These are phyloP conservation scores for Eupithecia abbreviata DNA, from an alignment of 2,888 invertebrate genomes.

Conservation along the genomic window DNA sequence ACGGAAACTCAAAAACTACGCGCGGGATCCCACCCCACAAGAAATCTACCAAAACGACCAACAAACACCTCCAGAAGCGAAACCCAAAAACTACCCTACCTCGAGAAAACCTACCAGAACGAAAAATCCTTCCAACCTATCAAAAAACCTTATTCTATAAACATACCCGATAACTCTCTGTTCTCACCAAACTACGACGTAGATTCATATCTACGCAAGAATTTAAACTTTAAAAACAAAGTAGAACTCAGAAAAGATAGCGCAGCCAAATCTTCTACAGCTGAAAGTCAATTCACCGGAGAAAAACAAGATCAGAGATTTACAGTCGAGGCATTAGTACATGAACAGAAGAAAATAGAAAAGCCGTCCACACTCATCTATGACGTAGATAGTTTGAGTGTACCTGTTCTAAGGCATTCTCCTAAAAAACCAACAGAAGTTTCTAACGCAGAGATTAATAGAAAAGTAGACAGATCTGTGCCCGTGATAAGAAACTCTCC, in stretches of 20 bases:
- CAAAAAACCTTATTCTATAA: conserved; percentile 69
- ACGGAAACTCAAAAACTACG: conserved; percentile 60
- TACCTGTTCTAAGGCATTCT: conserved; percentile 84
- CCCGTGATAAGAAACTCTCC: conserved; percentile 85
- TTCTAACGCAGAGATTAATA: not conserved
- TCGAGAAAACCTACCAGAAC: conserved; percentile 55
- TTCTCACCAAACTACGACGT: conserved; percentile 75
- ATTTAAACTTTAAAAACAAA: conserved; percentile 66
- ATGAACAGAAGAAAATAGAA: conserved; percentile 44
- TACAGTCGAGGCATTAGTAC: conserved; percentile 55
- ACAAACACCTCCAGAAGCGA: conserved; percentile 58
- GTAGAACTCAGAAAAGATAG: not conserved
- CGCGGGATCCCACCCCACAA: conserved; percentile 44
- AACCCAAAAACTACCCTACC: conserved; percentile 66
- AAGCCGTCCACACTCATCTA: conserved; percentile 16
- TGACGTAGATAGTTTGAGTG: conserved; percentile 52
- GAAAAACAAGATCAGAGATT: conserved; percentile 33
- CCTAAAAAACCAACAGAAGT: conserved; percentile 47
- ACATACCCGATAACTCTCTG: conserved; percentile 75
- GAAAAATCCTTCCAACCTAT: conserved; percentile 55
- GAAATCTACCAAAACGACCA: conserved; percentile 32
- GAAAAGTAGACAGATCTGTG: not conserved
- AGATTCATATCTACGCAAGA: conserved; percentile 70
- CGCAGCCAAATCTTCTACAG: not conserved
- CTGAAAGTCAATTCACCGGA: not conserved